Conservation (phyloP, 2,113 vertebrate species). For the Meriones unguiculatus region DNA sequence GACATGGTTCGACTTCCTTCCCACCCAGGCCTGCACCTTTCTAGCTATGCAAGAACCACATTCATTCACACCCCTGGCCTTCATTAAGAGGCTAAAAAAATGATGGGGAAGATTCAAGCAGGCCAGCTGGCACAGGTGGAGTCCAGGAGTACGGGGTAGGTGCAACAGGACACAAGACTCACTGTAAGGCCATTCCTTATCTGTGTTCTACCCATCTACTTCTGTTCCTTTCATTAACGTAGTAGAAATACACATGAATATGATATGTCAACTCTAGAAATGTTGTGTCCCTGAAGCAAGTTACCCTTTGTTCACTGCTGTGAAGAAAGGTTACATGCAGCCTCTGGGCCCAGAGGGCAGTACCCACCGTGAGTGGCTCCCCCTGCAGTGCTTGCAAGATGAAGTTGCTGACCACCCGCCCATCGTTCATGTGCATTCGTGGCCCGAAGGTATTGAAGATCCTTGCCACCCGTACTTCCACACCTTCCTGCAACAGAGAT, state of each 20-base stretch:
- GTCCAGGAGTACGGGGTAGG: neutral
- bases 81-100: neutral
- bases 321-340: neutral
- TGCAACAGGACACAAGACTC: too few relatives aligned
- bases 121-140: fast-evolving
- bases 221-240: neutral
- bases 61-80: neutral
- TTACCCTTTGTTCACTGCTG: fast-evolving
- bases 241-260: too few relatives aligned
- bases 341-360: neutral
- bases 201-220: fast-evolving
- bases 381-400: slow-evolving; percentile 98
- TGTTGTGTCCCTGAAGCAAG: neutral
- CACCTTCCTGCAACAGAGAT: slow-evolving; percentile 92
- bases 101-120: fast-evolving
- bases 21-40: neutral
- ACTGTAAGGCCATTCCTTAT: neutral
- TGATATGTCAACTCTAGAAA: neutral
- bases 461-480: slow-evolving; percentile 97
- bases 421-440: slow-evolving; percentile 99
- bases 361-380: slow-evolving; percentile 96
- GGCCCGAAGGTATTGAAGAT: slow-evolving; percentile 99
- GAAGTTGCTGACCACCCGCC: slow-evolving; percentile 99
- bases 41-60: fast-evolving
- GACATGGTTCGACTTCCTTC: neutral